Evolutionary conservation across 2,113 vertebrate genomes (phyloP).

Genomic region (Vireo altiloquus): DNA sequence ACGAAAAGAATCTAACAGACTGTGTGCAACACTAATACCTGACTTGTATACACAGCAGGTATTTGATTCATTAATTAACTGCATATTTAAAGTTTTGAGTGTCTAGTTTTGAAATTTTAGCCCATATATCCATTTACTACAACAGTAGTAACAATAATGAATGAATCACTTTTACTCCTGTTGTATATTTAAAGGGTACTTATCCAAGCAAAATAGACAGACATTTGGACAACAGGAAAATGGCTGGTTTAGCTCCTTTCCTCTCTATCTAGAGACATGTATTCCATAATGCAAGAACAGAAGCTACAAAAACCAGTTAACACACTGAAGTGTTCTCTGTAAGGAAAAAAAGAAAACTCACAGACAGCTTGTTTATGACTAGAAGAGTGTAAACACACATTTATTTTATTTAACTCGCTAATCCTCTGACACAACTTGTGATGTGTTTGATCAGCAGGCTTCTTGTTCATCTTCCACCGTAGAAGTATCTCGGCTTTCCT

Average conservation of each 20-base stretch:
- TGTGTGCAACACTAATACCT: not conserved
- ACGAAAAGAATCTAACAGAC: not conserved
- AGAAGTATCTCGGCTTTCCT: slow-evolving; percentile 21
- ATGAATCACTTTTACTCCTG: not conserved
- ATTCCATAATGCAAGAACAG: not conserved
- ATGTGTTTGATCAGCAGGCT: slow-evolving; percentile 29
- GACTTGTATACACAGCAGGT: not conserved
- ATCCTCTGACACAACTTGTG: slow-evolving; percentile 23
- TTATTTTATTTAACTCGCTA: slow-evolving; percentile 39
- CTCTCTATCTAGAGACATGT: not conserved
- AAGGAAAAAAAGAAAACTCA: not conserved
- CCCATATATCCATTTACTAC: not conserved
- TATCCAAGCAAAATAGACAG: not conserved
- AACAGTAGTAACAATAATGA: not conserved
- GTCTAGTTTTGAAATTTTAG: not conserved
- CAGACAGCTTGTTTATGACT: slow-evolving; percentile 40
- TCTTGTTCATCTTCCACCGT: not conserved
- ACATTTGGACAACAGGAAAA: not conserved
- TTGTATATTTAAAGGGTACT: not conserved
- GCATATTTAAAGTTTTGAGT: not conserved
- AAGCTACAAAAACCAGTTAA: not conserved
- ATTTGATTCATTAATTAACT: not conserved
- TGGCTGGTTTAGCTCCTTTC: not conserved
- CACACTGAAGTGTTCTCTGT: not conserved
- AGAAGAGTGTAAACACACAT: slow-evolving; percentile 36